These are phyloP conservation scores for Galeopterus variegatus DNA, from an alignment of 2,113 vertebrate genomes.

Conservation along the genomic window DNA sequence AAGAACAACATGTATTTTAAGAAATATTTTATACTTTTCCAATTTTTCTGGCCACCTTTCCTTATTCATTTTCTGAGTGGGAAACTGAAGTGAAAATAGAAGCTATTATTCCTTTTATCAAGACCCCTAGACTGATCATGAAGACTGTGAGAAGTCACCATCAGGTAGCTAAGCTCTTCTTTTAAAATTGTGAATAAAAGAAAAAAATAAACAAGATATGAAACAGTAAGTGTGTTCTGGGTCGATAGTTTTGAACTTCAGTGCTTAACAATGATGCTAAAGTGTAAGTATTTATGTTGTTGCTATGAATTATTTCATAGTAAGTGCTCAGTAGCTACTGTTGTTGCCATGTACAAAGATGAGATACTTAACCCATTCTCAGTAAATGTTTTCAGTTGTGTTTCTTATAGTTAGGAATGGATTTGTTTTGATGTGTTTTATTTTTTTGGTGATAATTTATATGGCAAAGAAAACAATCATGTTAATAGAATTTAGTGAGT, in stretches of 20 bases:
- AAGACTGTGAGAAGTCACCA: neutral
- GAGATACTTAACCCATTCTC: neutral
- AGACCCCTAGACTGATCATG: neutral
- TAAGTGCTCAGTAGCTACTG: neutral
- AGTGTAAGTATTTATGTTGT: neutral
- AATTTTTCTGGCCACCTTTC: neutral
- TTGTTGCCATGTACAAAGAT: neutral
- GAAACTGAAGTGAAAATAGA: neutral
- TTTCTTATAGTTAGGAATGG: neutral
- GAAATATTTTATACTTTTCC: neutral
- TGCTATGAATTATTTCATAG: neutral
- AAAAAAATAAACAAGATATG: neutral
- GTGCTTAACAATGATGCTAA: neutral
- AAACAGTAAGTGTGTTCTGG: neutral
- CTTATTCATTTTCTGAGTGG: neutral
- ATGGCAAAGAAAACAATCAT: neutral
- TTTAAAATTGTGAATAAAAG: neutral
- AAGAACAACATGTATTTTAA: neutral
- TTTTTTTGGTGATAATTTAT: neutral
- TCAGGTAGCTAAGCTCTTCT: neutral
- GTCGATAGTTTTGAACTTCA: neutral
- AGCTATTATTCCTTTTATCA: neutral
- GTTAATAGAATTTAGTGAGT: neutral
- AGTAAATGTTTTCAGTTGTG: neutral
- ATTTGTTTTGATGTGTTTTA: neutral